Conservation (phyloP, 2,797 vertebrate genomes). For the Hippocampus kuda region DNA sequence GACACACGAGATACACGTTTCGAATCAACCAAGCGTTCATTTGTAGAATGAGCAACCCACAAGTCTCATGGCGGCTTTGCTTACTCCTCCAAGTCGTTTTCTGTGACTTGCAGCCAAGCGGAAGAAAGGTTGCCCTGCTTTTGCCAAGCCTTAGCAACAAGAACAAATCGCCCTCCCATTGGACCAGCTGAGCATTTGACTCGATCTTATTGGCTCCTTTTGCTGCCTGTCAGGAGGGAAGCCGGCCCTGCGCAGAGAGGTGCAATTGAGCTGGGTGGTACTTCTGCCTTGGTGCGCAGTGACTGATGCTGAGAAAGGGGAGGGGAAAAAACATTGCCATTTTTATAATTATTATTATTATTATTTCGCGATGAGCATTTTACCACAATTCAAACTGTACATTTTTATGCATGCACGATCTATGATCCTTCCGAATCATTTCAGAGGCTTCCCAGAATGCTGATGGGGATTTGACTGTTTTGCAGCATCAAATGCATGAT, state of each 20-base stretch:
- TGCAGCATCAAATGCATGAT: slow-evolving; percentile 47
- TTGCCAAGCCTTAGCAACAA: slow-evolving; percentile 59
- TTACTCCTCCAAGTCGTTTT: slow-evolving; percentile 2
- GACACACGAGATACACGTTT: background rate
- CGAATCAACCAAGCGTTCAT: background rate
- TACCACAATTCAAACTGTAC: slow-evolving; percentile 25
- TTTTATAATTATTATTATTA: background rate
- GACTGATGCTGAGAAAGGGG: slow-evolving; percentile 34
- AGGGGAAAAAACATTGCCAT: slow-evolving; percentile 5
- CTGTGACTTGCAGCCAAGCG: background rate
- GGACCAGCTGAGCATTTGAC: slow-evolving; percentile 17
- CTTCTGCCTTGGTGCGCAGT: slow-evolving; percentile 42
- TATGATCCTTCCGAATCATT: slow-evolving; percentile 1
- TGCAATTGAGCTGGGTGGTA: slow-evolving; percentile 43
- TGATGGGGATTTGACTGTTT: slow-evolving; percentile 10
- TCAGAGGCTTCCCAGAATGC: slow-evolving; percentile 16
- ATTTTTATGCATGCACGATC: slow-evolving; percentile 22
- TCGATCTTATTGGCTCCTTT: slow-evolving; percentile 39
- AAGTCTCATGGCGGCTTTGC: slow-evolving; percentile 14
- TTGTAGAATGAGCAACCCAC: slow-evolving; percentile 12
- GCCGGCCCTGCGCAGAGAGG: slow-evolving; percentile 37
- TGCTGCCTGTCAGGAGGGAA: slow-evolving; percentile 44
- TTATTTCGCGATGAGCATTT: slow-evolving; percentile 40
- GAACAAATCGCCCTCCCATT: slow-evolving; percentile 36
- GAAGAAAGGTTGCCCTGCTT: slow-evolving; percentile 2